Base-by-base conservation (phyloP, 2,888 invertebrate species). In the Luperina testacea region DNA sequence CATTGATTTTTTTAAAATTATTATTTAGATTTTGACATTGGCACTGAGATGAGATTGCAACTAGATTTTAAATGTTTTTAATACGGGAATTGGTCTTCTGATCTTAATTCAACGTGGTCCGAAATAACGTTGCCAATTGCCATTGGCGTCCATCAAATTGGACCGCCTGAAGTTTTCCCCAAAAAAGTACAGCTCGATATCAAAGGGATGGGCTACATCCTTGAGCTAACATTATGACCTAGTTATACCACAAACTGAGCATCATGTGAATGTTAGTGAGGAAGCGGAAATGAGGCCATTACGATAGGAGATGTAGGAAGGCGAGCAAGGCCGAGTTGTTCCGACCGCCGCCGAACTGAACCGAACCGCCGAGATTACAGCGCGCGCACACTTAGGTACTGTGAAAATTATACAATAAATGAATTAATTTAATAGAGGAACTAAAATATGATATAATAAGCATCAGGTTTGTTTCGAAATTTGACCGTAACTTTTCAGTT, bases 241-340 rank as follows among this genome's bases (percentile, higher is more conserved):
- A 91, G 89, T 91, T 91, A 84, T 83, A 88, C 64, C 72, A 85
- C 85, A 88, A 83, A 82, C 71, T 84, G 77, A 83, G 85, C 83
- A 87, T 87, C 82, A 82, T 74, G 79, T 84, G 74, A 83, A 87
- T 82, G 83, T 83, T 81, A 83, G 86, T 86, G 86, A 93, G 95
- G 94, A 95, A 94, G 92, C 89, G 89, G 92, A 92, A 93, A 94
- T 94, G 92, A 94, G 94, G 92, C 89, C 89, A 85, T 77, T 81
- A 80, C 83, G 87, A 85, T 85, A 82, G 82, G 90, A 92, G 92
- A 92, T 92, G 88, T 91, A 93, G 94, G 95, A 95, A 94, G 90
- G 90, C 74, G 87, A 73, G 83, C 93, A 91, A 94, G 94, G 95
- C 88, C 92, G 87, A 87, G 86, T 69, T 86, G 86, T 91, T 89